A percentile compares a stretch with the other conserved stretches of the same genome.
Evolutionary conservation across 2,113 vertebrate genomes (phyloP).

Genomic region (Oceanites oceanicus): DNA sequence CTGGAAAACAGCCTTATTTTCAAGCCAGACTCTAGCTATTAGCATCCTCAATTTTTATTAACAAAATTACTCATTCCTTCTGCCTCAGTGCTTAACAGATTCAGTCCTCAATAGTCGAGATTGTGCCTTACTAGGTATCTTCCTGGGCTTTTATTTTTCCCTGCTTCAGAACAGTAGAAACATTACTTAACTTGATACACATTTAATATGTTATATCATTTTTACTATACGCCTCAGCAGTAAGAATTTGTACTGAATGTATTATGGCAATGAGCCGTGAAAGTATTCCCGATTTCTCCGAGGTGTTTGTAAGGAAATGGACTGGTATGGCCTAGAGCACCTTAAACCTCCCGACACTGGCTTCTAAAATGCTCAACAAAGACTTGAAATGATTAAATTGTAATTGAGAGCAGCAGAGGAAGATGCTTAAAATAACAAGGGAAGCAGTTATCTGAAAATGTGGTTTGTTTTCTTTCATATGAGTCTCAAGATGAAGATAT

Average conservation of each 20-base stretch:
- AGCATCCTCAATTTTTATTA: not conserved
- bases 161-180: constrained; percentile 11
- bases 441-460: not conserved
- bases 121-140: not conserved
- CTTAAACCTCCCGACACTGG: not conserved
- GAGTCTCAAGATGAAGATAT: not conserved
- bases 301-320: constrained; percentile 14
- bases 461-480: constrained; percentile 2
- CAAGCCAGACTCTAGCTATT: not conserved
- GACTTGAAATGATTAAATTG: not conserved
- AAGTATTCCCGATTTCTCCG: not conserved
- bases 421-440: not conserved
- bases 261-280: constrained; percentile 18
- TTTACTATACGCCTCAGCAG: not conserved
- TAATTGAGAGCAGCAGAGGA: not conserved
- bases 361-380: not conserved
- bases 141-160: not conserved
- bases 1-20: not conserved
- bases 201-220: not conserved
- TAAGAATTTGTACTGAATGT: not conserved
- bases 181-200: constrained; percentile 12
- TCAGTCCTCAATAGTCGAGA: not conserved
- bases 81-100: not conserved
- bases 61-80: constrained; percentile 8
- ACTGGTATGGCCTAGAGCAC: constrained; percentile 7